Conservation (phyloP, 2,888 invertebrate species). For the Cheiracanthium punctorium region DNA sequence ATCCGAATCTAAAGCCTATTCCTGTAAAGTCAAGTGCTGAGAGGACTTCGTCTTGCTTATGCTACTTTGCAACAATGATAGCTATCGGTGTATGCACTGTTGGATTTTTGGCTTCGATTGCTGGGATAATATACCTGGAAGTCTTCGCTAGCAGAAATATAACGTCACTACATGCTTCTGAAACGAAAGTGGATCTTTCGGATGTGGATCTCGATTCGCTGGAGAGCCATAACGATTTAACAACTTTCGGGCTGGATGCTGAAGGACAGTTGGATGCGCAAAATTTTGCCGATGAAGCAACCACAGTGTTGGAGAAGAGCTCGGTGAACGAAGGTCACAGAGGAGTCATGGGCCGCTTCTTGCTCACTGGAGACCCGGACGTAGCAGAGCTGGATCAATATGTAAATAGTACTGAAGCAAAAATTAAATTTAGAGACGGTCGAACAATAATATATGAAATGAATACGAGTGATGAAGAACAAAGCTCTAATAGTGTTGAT, state of each 20-base stretch:
- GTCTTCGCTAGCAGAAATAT: not conserved
- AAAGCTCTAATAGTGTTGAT: no score
- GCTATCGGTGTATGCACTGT: constrained; percentile 21
- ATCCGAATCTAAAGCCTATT: constrained; percentile 25
- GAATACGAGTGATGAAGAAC: not conserved
- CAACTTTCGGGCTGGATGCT: no score
- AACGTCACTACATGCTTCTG: not conserved
- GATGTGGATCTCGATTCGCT: not conserved
- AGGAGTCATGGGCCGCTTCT: no score
- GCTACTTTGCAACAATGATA: constrained; percentile 12
- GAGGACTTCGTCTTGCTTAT: constrained; percentile 32
- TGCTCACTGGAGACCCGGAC: not conserved
- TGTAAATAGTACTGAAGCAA: not conserved
- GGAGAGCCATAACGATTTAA: no score
- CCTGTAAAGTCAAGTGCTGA: not conserved
- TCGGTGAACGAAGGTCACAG: no score
- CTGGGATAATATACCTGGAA: constrained; percentile 43
- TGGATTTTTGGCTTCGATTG: constrained; percentile 28
- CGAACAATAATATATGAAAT: not conserved
- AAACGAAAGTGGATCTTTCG: not conserved
- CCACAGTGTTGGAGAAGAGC: no score
- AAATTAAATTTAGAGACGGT: not conserved
- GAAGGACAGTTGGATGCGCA: no score
- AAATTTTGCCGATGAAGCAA: no score
- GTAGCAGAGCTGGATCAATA: not conserved